These are phyloP conservation scores for Orestias chungarensis DNA, from an alignment of 2,797 vertebrate genomes.

Conservation along the genomic window DNA sequence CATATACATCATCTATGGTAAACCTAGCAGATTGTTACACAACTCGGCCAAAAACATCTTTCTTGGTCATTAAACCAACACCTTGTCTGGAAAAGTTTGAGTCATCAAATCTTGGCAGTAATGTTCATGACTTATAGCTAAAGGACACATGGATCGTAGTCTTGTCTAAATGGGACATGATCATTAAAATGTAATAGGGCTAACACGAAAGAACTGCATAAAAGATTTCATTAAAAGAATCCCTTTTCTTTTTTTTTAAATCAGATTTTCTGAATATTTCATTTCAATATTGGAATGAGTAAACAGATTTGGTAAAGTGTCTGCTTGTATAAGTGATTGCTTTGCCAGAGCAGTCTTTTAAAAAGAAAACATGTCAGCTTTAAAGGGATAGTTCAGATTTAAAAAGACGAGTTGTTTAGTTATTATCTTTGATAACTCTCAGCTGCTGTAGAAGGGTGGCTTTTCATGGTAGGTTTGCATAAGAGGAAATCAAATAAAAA, in stretches of 20 bases:
- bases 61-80: slow-evolving; percentile 28
- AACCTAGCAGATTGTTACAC: slow-evolving; percentile 5
- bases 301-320: slow-evolving; percentile 25
- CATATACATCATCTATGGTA: slow-evolving; percentile 27
- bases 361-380: background rate
- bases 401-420: background rate
- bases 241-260: slow-evolving; percentile 12
- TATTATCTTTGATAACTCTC: background rate
- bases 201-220: slow-evolving; percentile 19
- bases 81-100: slow-evolving; percentile 18
- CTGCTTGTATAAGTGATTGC: slow-evolving; percentile 5
- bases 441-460: background rate
- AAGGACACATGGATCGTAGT: slow-evolving; percentile 19
- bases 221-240: slow-evolving; percentile 19
- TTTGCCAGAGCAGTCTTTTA: background rate
- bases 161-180: slow-evolving; percentile 9
- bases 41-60: slow-evolving; percentile 14
- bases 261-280: slow-evolving; percentile 1
- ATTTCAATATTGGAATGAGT: slow-evolving; percentile 20
- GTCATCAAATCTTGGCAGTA: slow-evolving; percentile 4
- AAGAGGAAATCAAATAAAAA: too few relatives aligned
- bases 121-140: slow-evolving; percentile 7
- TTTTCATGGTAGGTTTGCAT: background rate
- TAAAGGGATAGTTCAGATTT: background rate
- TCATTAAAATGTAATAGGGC: slow-evolving; percentile 21